phyloP scores from a whole-genome alignment of 2,888 invertebrate genomes.

The Agrotis ipsilon region DNA sequence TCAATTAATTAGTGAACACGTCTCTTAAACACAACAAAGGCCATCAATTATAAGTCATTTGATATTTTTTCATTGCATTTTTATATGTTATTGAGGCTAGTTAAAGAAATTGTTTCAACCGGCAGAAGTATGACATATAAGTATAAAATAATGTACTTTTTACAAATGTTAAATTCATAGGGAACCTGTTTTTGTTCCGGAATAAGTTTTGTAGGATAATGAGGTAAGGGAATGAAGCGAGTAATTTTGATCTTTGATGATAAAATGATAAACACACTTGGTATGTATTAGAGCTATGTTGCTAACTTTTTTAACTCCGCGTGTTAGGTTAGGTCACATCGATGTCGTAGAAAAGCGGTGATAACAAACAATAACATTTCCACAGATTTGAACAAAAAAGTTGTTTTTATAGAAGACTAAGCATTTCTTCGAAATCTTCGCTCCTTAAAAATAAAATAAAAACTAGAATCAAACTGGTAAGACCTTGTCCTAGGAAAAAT shows the following conservation, averaged over 20 bases:
- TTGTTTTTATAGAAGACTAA: background rate
- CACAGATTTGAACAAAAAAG: too few species aligned
- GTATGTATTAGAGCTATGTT: background rate
- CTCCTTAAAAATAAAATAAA: slow-evolving; percentile 14
- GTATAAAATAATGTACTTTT: slow-evolving; percentile 32
- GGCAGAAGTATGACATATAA: slow-evolving; percentile 23
- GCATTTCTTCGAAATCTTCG: background rate
- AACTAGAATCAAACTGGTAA: background rate
- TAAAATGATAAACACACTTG: background rate
- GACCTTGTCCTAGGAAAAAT: background rate
- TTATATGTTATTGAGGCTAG: slow-evolving; percentile 49
- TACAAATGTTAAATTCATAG: slow-evolving; percentile 49
- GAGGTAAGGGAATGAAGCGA: slow-evolving; percentile 8
- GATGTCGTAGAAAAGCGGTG: too few species aligned
- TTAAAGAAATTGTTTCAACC: slow-evolving; percentile 45
- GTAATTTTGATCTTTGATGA: slow-evolving; percentile 24
- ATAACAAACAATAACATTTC: too few species aligned
- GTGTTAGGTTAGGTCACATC: background rate
- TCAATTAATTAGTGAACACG: slow-evolving; percentile 62
- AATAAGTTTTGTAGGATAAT: slow-evolving; percentile 15
- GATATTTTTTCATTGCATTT: slow-evolving; percentile 57
- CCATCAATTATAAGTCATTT: slow-evolving; percentile 62
- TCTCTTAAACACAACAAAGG: slow-evolving; percentile 52
- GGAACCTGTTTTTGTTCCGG: slow-evolving; percentile 12
- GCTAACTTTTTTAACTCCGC: background rate